These are phyloP conservation scores for Aphidius gifuensis DNA, from an alignment of 1,140 invertebrate genomes.

Conservation along the genomic window DNA sequence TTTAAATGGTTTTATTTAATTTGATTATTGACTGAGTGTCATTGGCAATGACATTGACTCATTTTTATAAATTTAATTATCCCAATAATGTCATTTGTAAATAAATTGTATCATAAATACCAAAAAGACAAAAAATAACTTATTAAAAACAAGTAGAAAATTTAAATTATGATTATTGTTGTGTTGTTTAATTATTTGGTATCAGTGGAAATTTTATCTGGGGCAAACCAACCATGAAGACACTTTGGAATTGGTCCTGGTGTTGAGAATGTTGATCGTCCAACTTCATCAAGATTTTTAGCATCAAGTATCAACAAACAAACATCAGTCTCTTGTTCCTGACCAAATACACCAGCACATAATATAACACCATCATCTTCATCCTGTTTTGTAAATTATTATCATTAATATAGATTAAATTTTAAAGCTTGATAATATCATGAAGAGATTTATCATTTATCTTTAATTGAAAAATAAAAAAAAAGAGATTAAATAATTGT, in stretches of 20 bases:
- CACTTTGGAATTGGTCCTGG: constrained; percentile 74
- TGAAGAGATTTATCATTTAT: too few relatives aligned
- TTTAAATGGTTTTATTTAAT: not conserved
- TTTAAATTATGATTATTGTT: constrained; percentile 4
- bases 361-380: constrained; percentile 77
- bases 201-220: constrained; percentile 25
- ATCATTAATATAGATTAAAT: constrained; percentile 17
- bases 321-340: constrained; percentile 59
- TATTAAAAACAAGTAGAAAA: constrained; percentile 10
- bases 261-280: constrained; percentile 65
- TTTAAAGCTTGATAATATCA: not conserved
- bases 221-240: constrained; percentile 74
- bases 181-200: not conserved
- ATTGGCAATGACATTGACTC: not conserved
- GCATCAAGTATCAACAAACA: constrained; percentile 70
- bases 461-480: too few relatives aligned
- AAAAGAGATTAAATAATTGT: too few relatives aligned
- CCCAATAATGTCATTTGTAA: constrained; percentile 31
- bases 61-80: not conserved
- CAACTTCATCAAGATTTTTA: constrained; percentile 65
- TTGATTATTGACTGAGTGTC: constrained; percentile 3
- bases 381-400: constrained; percentile 47
- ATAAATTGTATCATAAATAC: constrained; percentile 28
- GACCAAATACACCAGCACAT: constrained; percentile 67
- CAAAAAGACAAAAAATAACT: constrained; percentile 21